phyloP scores from a whole-genome alignment of 2,888 invertebrate genomes.

The Mayetiola destructor region DNA sequence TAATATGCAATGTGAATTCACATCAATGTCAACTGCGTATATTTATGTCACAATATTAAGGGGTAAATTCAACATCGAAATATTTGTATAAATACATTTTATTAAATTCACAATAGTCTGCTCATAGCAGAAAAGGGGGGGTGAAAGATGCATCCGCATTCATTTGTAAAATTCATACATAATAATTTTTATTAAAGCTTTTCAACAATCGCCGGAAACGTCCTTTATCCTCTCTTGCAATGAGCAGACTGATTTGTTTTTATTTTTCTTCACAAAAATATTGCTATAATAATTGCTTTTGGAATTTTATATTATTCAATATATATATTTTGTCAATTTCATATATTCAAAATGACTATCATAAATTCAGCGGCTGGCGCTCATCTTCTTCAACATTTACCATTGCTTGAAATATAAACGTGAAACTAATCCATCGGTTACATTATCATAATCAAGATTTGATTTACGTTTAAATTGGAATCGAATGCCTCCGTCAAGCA shows the following conservation, averaged over 20 bases:
- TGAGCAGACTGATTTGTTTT: neutral
- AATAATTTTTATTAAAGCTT: neutral
- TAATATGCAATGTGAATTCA: too few species aligned
- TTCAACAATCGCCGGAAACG: neutral
- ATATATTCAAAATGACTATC: neutral
- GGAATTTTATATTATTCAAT: neutral
- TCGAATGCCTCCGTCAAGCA: conserved; percentile 14
- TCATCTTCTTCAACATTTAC: too few species aligned
- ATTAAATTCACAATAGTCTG: too few species aligned
- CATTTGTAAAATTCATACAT: neutral
- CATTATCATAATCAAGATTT: conserved; percentile 14
- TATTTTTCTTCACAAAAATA: neutral
- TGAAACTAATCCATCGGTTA: neutral
- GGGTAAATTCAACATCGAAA: too few species aligned
- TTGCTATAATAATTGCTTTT: conserved; percentile 1
- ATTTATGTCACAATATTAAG: too few species aligned
- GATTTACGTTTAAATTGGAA: conserved; percentile 8
- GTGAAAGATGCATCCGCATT: neutral
- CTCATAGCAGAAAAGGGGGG: too few species aligned
- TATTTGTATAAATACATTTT: too few species aligned
- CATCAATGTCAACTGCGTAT: too few species aligned
- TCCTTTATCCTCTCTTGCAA: neutral
- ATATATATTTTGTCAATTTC: neutral
- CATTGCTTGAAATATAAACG: conserved; percentile 15
- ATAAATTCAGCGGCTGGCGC: neutral